These are phyloP conservation scores for Drosophila mulleri DNA, from an alignment of 2,888 invertebrate species.

Conservation along the genomic window DNA sequence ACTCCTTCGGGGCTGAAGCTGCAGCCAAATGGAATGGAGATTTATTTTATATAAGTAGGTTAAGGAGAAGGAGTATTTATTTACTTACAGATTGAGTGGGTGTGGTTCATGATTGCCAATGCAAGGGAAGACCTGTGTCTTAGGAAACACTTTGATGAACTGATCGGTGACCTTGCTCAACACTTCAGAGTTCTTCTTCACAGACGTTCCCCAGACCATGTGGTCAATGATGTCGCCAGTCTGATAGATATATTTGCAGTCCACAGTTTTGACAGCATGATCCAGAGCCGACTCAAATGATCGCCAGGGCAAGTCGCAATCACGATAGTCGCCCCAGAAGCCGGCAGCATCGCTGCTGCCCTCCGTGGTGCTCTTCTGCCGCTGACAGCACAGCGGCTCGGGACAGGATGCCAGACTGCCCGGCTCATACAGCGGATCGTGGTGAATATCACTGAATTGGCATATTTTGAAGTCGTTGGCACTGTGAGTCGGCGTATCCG, in stretches of 20 bases:
- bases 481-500: conserved; percentile 61
- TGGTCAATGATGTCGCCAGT: conserved; percentile 96
- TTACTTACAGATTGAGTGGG: conserved; percentile 92
- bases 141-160: conserved; percentile 87
- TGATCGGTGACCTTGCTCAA: conserved; percentile 86
- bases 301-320: conserved; percentile 91
- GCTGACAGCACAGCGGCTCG: conserved; percentile 92
- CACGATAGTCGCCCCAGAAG: conserved; percentile 92
- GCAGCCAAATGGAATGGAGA: neutral
- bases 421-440: conserved; percentile 90
- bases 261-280: conserved; percentile 87
- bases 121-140: conserved; percentile 88
- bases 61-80: neutral
- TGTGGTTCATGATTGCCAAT: conserved; percentile 94
- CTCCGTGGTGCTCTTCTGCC: conserved; percentile 51
- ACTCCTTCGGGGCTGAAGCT: conserved; percentile 88
- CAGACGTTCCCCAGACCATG: conserved; percentile 93
- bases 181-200: conserved; percentile 87
- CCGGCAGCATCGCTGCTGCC: conserved; percentile 87
- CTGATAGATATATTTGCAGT: conserved; percentile 90
- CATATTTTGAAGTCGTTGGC: conserved; percentile 73
- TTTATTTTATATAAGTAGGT: neutral
- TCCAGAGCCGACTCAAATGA: conserved; percentile 89
- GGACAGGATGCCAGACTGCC: conserved; percentile 89
- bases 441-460: conserved; percentile 88